Evolutionary conservation across 92 coral and sea anemone species (phyloP), one percentile per base, ranked within the genome.

Genomic region (Heteractis magnifica): DNA sequence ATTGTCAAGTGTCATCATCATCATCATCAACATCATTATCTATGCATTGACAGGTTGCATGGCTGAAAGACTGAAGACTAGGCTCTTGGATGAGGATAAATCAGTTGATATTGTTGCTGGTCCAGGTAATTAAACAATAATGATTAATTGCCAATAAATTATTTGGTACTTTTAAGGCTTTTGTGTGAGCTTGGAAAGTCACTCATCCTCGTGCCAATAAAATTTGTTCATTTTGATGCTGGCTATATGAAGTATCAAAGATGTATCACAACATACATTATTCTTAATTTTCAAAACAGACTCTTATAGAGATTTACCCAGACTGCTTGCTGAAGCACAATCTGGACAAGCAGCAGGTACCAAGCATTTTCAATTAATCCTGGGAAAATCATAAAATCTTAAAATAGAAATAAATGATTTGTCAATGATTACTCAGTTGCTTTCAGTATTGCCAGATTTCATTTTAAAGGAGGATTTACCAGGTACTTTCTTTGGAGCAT

Each of bases 281-380:
- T 20, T 23, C 14, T 26, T 12, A 13, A 23, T 26, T 21, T 9
- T 62, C 20, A 62, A n/a, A 3, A 20, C 55, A 78, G 82, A 78
- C 23, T 78, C 82, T 9, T 78, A 78, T 14, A 56, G 82, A 10
- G 82, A 78, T 59, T 56, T 78, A 20, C 82, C 82, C 58, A 78
- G 82, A 16, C 71, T 78, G 20, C 65, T 78, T 49, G 53, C 82
- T 20, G 72, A 26, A 21, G 82, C 82, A 56, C 82, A 78, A 10
- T 59, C 82, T 11, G 82, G 82, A 8, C 82, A 78, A 49, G 71
- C 70, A 12, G 82, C 82, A 78, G 82, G 82, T 78, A 77, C 26
- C 23, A 52, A 26, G 49, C 68, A 49, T 50, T 3, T 15, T 49
- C 10, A 7, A 5, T 55, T 51, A 0, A 77, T 15, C 18, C 6